phyloP scores from a whole-genome alignment of 2,113 vertebrate species.

The Colaptes auratus region DNA sequence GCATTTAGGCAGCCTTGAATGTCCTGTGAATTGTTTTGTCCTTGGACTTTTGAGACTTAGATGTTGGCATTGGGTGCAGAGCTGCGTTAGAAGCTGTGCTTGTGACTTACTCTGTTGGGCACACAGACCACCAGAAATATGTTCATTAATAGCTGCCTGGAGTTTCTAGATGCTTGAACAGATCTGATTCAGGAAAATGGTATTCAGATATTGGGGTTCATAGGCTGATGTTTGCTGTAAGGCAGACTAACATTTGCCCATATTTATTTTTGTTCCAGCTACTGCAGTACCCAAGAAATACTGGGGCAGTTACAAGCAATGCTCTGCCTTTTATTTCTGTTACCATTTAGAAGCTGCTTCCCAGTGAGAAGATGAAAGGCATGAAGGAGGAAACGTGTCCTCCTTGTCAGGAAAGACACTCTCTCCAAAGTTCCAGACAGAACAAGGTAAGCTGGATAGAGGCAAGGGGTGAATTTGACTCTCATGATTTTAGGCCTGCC shows the following conservation, averaged over 20 bases:
- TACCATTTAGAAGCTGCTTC: background rate
- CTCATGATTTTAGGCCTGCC: background rate
- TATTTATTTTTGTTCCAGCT: background rate
- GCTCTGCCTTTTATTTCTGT: background rate
- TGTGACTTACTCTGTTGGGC: too few relatives aligned
- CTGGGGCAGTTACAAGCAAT: background rate
- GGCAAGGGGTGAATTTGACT: background rate
- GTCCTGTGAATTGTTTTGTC: too few relatives aligned
- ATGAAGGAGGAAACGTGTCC: background rate
- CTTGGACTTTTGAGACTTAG: too few relatives aligned
- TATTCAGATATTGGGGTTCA: too few relatives aligned
- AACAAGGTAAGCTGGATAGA: background rate
- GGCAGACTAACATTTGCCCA: background rate
- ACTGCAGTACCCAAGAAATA: background rate
- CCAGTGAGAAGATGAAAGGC: too few relatives aligned
- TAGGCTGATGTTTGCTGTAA: background rate
- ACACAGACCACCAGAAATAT: too few relatives aligned
- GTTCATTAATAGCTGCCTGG: too few relatives aligned
- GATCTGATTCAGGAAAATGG: too few relatives aligned
- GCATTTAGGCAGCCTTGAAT: too few relatives aligned
- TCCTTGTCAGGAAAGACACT: fast-evolving
- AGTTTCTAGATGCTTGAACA: too few relatives aligned
- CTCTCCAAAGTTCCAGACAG: background rate
- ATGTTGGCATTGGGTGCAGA: too few relatives aligned
- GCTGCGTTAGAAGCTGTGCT: too few relatives aligned